Evolutionary conservation across 2,888 invertebrate species (phyloP).

Genomic region (Lucinisca nassula): DNA sequence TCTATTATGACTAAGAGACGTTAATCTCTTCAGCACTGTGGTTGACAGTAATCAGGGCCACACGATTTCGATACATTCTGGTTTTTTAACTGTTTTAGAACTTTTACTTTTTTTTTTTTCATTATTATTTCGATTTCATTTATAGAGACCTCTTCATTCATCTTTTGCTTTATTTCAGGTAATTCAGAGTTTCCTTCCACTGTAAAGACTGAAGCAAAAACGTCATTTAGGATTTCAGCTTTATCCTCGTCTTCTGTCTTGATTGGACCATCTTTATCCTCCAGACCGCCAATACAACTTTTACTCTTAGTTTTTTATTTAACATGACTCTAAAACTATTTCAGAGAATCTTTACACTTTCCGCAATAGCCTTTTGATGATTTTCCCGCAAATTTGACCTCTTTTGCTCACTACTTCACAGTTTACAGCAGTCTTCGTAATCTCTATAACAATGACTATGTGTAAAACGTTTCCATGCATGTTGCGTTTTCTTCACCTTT

Average conservation of each 20-base stretch:
- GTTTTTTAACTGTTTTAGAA: background rate
- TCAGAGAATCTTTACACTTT: background rate
- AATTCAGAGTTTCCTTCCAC: conserved; percentile 8
- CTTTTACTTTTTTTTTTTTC: background rate
- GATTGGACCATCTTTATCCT: background rate
- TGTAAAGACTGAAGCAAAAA: conserved; percentile 14
- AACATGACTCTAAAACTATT: conserved; percentile 8
- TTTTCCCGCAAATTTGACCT: no score
- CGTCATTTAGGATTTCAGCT: conserved; percentile 4
- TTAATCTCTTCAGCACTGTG: background rate
- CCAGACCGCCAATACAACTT: background rate
- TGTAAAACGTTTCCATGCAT: no score
- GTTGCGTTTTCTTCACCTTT: no score
- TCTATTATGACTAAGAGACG: no score
- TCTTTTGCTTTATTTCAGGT: conserved; percentile 19
- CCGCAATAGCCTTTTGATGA: no score
- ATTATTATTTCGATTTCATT: background rate
- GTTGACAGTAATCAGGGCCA: conserved; percentile 21
- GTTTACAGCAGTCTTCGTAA: no score
- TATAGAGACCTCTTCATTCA: background rate
- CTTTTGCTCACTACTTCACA: no score
- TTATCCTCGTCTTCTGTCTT: conserved; percentile 2
- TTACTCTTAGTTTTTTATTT: conserved; percentile 5
- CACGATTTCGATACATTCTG: conserved; percentile 12
- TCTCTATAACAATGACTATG: no score